Percentiles rank a stretch among this genome's conserved stretches.
These are phyloP conservation scores for Tetragonula clypearis DNA, from an alignment of 1,140 invertebrate genomes.

Conservation along the genomic window DNA sequence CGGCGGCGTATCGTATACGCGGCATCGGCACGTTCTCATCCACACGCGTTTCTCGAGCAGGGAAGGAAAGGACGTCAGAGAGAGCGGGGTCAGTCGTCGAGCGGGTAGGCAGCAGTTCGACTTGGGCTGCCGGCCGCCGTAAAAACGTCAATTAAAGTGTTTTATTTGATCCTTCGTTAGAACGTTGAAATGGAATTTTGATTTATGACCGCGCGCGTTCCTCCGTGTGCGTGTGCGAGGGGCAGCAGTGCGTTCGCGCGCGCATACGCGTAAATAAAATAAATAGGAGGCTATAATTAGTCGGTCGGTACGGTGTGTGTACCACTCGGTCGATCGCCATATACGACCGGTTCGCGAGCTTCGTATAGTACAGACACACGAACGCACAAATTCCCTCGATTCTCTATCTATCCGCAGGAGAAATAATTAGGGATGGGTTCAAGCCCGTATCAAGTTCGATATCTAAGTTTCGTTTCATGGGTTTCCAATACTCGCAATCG, in stretches of 20 bases:
- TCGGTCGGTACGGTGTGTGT: constrained; percentile 56
- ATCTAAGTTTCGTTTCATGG: too few relatives aligned
- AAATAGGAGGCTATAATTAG: constrained; percentile 82
- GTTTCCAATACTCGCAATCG: too few relatives aligned
- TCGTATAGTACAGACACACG: constrained; percentile 11
- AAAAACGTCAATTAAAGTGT: constrained; percentile 83
- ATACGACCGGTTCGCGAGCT: constrained; percentile 61
- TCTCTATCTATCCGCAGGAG: not conserved
- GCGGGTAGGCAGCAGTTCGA: constrained; percentile 75
- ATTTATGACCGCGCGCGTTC: constrained; percentile 75
- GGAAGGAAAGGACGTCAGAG: constrained; percentile 49
- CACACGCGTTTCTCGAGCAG: constrained; percentile 42
- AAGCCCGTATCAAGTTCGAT: too few relatives aligned
- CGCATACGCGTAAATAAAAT: constrained; percentile 78
- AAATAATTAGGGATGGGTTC: not conserved
- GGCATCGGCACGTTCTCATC: constrained; percentile 5
- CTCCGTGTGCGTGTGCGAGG: constrained; percentile 50
- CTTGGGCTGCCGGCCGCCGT: constrained; percentile 80
- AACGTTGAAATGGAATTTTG: constrained; percentile 83
- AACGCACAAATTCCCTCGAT: constrained; percentile 53
- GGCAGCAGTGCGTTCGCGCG: constrained; percentile 63
- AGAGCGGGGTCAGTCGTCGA: constrained; percentile 72
- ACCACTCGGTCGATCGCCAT: constrained; percentile 55
- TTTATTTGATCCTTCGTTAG: constrained; percentile 83
- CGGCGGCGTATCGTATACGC: not conserved